phyloP scores from a whole-genome alignment of 2,113 vertebrate genomes.

The Crotophaga sulcirostris region DNA sequence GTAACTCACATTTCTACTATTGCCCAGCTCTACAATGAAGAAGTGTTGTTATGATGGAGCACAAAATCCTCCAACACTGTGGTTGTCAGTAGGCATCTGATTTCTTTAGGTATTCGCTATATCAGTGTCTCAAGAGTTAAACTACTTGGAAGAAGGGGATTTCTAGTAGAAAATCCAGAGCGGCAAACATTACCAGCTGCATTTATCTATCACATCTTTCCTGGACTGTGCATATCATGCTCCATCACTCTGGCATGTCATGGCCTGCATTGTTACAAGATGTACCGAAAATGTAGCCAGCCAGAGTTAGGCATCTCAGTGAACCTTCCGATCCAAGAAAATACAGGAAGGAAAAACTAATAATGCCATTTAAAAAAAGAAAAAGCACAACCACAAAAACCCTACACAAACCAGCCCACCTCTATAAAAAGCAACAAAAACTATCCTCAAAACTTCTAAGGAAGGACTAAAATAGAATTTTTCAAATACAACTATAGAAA shows the following conservation, averaged over 20 bases:
- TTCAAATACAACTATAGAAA: background rate
- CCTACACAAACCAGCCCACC: background rate
- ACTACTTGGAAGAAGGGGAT: slow-evolving; percentile 19
- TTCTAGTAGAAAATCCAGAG: slow-evolving; percentile 6
- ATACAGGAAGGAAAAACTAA: slow-evolving; percentile 44
- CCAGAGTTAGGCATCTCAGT: slow-evolving; percentile 42
- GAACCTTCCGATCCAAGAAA: slow-evolving; percentile 54
- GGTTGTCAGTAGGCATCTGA: background rate
- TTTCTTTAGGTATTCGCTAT: background rate
- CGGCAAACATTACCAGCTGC: slow-evolving; percentile 14
- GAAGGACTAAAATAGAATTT: background rate
- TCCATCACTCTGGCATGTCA: slow-evolving; percentile 55
- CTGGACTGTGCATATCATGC: slow-evolving; percentile 20
- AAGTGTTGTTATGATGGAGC: background rate
- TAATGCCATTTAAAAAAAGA: background rate
- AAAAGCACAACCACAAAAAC: background rate
- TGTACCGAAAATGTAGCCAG: slow-evolving; percentile 48
- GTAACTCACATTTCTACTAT: background rate
- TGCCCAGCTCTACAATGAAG: background rate
- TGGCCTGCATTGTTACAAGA: slow-evolving; percentile 57
- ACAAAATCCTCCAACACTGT: background rate
- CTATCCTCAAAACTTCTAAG: background rate
- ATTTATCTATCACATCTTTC: slow-evolving; percentile 56
- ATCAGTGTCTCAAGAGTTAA: slow-evolving; percentile 53
- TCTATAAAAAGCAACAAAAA: slow-evolving; percentile 9